Evolutionary conservation across 2,888 invertebrate species (phyloP).

Genomic region (Anaspis maculata): DNA sequence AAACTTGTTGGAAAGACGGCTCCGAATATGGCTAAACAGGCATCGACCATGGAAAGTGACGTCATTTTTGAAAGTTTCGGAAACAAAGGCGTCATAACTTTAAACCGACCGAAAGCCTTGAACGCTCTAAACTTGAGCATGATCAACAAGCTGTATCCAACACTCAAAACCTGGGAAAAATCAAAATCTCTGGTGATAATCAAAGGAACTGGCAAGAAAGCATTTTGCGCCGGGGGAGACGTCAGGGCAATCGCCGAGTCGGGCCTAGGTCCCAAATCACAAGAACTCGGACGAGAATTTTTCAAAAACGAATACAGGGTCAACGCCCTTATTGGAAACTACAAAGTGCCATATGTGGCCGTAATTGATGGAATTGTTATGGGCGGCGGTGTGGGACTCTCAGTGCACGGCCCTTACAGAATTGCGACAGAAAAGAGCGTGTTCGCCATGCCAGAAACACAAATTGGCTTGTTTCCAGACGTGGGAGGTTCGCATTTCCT

Average conservation of each 20-base stretch:
- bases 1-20: no score
- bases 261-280: slow-evolving; percentile 54
- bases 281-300: slow-evolving; percentile 56
- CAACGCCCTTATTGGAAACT: slow-evolving; percentile 80
- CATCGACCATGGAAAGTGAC: slow-evolving; percentile 29
- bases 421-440: slow-evolving; percentile 91
- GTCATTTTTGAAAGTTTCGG: slow-evolving; percentile 33
- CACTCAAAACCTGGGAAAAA: slow-evolving; percentile 53
- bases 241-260: slow-evolving; percentile 70
- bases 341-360: slow-evolving; percentile 84
- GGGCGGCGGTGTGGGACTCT: slow-evolving; percentile 95
- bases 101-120: slow-evolving; percentile 67
- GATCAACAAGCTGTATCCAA: slow-evolving; percentile 55
- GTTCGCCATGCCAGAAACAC: slow-evolving; percentile 98
- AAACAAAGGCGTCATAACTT: slow-evolving; percentile 54
- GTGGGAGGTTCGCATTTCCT: slow-evolving; percentile 92
- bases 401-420: slow-evolving; percentile 87
- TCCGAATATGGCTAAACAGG: no score
- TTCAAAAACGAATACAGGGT: slow-evolving; percentile 81
- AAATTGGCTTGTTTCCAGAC: slow-evolving; percentile 95
- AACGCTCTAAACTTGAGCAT: slow-evolving; percentile 71
- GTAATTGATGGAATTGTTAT: slow-evolving; percentile 93
- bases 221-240: slow-evolving; percentile 99
- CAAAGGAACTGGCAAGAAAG: slow-evolving; percentile 62
- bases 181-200: slow-evolving; percentile 46